Evolutionary conservation across 2,888 invertebrate genomes (phyloP).

Genomic region (Oscheius sp.): DNA sequence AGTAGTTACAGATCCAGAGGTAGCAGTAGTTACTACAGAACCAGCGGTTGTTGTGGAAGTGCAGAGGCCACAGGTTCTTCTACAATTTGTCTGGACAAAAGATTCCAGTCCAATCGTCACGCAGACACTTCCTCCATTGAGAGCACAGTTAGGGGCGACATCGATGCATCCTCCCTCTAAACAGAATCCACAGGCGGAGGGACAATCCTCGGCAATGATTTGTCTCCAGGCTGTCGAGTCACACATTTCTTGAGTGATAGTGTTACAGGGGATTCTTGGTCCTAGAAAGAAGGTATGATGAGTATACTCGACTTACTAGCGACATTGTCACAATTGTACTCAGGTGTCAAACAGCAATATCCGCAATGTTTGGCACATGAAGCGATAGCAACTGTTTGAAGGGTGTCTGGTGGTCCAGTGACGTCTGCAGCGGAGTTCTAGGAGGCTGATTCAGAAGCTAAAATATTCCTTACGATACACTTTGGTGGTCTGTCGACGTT

Average conservation of each 20-base stretch:
- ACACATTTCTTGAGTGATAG: constrained; percentile 1
- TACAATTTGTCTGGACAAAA: not conserved
- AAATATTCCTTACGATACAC: not conserved
- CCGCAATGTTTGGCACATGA: not conserved
- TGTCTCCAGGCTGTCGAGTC: not conserved
- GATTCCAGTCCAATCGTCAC: not conserved
- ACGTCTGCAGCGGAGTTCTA: too few relatives aligned
- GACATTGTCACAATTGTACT: not conserved
- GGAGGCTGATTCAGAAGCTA: not conserved
- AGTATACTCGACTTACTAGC: too few relatives aligned
- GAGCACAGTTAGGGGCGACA: not conserved
- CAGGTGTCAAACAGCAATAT: not conserved
- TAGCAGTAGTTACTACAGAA: not conserved
- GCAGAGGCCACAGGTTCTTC: constrained; percentile 8
- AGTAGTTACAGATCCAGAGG: not conserved
- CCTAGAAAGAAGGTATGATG: not conserved
- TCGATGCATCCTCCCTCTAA: constrained; percentile 15
- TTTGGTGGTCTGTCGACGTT: not conserved
- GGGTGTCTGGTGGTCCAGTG: too few relatives aligned
- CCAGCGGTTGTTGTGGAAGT: not conserved
- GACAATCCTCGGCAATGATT: not conserved
- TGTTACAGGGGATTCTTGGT: not conserved
- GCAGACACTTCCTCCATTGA: not conserved
- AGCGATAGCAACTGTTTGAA: not conserved
- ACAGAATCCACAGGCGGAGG: not conserved